Evolutionary conservation across 2,888 invertebrate species (phyloP), one percentile per base, ranked within the genome.

Genomic region (Morpho deidamia): DNA sequence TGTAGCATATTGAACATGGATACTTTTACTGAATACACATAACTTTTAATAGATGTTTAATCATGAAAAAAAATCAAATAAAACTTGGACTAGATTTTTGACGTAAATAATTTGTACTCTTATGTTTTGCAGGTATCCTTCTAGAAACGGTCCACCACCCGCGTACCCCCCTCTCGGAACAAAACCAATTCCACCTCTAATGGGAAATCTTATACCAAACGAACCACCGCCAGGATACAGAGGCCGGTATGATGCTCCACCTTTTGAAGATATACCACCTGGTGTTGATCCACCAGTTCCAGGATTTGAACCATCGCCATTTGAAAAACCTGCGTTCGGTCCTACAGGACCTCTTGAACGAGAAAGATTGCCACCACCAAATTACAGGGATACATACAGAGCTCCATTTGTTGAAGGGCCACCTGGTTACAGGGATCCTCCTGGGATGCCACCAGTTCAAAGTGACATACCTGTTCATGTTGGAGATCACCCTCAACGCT

Each of bases 271-370:
- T 42, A 86, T 90, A 54, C 92, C 92, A 11, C 92, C 92, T 8
- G 92, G 92, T 10, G 92, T 93, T 1, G 92, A 93, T 68, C 92
- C 92, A 7, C 90, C 92, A 1, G 90, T 91, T 12, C 92, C 92
- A 39, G 93, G 92, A 23, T 91, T 91, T 69, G 93, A 93, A 69
- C 88, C 89, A 23, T 86, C 91, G 1, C 90, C 91, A 9, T 90
- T 90, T 66, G 91, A 91, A 64, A 89, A 89, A 64, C 83, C 83
- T n/a, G 56, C 75, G 8, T 85, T 86, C 62, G 82, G 78, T 14
- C 78, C 82, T 45, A 71, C 81, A 7, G 79, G 78, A 11, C 57
- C 73, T 11, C 65, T 81, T 44, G 87, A 88, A 45, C 80, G 86
- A 8, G 87, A 89, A 38, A 77, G 88, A 57, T 63, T 83, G 41